Evolutionary conservation across 2,797 vertebrate species (phyloP), one percentile per base, ranked within the genome.

Genomic region (Ara ararauna): DNA sequence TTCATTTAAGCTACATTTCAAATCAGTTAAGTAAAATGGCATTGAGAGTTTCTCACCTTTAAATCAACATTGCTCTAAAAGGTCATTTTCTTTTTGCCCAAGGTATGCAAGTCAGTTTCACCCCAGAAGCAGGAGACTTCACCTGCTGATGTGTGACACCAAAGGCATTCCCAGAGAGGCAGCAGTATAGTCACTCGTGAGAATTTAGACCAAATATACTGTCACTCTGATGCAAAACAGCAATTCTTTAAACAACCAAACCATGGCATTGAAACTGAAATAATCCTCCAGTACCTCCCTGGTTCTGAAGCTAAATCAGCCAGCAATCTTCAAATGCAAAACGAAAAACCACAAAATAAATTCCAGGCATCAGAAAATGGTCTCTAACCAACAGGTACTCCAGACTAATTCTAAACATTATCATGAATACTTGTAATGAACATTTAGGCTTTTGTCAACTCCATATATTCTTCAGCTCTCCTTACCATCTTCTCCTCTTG

Each of bases 401-500:
- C 50, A 60, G 58, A 30, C 34, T 62, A 84, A 64, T 77, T 80
- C 27, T 61, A 81, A 79, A 42, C 30, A 67, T 71, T 67, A 76
- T 67, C 9, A 67, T 18, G 4, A 76, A 75, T 48, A 53, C 11
- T n/a, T 54, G 17, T 87, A 58, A 71, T 14, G 14, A 95, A 81
- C 38, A 30, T 2, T 65, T 13, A 85, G 42, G 22, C 22, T 94
- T 67, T 66, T 72, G 60, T 77, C 21, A 84, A 24, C 93, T 65
- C 11, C n/a, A 30, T 78, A 16, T 26, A 47, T 32, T 75, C 54
- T 85, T 60, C 64, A 79, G 30, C 64, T 90, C 53, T 91, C 97
- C 98, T 95, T 98, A 99, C 99, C 99, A 99, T 87, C 91, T 96
- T 98, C 95, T 99, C 99, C 32, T 99, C 98, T 50, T 97, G 98